Evolutionary conservation across 2,113 vertebrate genomes (phyloP), one percentile per base, ranked within the genome.

Genomic region (Actenoides hombroni): DNA sequence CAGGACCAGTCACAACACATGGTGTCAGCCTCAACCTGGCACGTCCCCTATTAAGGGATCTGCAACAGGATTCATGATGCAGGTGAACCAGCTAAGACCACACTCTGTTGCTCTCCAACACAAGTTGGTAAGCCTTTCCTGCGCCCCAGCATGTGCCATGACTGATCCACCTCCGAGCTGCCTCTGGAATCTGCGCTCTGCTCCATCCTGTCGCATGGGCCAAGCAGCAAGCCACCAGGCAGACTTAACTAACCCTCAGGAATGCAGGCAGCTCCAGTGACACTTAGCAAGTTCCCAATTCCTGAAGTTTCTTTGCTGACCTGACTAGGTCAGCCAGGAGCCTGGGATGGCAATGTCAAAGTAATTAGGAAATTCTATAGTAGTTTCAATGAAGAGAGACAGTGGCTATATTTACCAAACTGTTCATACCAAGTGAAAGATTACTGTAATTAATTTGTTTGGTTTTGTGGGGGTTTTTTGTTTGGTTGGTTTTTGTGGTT

Each of bases 121-220:
- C 26, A 8, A 19, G 33, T 44, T 31, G 33, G 5, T 2, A 26
- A 48, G 28, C 19, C 31, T 16, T 17, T 61, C 15, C 85, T 24
- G 46, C 64, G 54, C 4, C 44, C 54, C 83, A 88, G 21, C 68
- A 78, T 0, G 0, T 20, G 77, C 61, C 0, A 0, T 13, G 23
- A 42, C 5, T 5, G 49, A 88, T 21, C 13, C 48, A 11, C 70
- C 15, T 0, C 1, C 3, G 59, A 77, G 42, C 40, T 54, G 76
- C 51, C 81, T 10, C 68, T 57, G 80, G 48, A 77, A 57, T 13
- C 68, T 46, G 29, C 35, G 1, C 79, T 28, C 69, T 42, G 77
- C 69, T 79, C 69, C 64, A 18, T 10, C 11, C 26, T 3, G 17
- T 29, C 65, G 70, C 7, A 0, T 3, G 20, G 64, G 25, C 16